Conservation (phyloP, 1,140 invertebrate species). For the Aphaenogaster ashmeadi region DNA sequence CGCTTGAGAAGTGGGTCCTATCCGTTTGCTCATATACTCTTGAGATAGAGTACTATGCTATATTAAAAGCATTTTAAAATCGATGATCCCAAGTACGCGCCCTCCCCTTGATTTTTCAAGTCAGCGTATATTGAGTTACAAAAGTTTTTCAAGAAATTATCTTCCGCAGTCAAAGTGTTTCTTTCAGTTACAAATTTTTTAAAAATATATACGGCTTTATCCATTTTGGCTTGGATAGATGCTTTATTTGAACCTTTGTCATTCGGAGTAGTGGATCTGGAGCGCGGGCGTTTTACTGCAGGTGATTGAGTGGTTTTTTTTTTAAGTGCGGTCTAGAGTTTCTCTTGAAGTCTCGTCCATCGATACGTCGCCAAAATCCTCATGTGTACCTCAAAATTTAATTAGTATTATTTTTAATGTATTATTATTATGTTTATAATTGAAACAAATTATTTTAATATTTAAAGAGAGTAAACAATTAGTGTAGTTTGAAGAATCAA, state of each 20-base stretch:
- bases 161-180: slow-evolving; percentile 1
- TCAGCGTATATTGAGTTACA: not conserved
- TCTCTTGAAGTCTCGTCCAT: slow-evolving; percentile 7
- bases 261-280: slow-evolving; percentile 7
- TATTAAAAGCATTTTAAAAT: no score
- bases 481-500: slow-evolving; percentile 1
- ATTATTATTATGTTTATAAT: not conserved
- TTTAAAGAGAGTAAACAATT: slow-evolving; percentile 3
- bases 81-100: no score
- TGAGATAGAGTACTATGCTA: no score
- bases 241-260: not conserved
- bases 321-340: not conserved
- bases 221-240: not conserved
- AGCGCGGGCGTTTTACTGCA: not conserved
- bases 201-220: not conserved
- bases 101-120: no score
- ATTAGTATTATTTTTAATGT: slow-evolving; percentile 11
- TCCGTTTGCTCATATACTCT: no score
- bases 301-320: not conserved
- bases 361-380: slow-evolving; percentile 1
- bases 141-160: slow-evolving; percentile 1
- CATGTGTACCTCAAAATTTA: slow-evolving; percentile 2
- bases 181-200: slow-evolving; percentile 6
- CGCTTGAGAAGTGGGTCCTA: no score
- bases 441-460: slow-evolving; percentile 15